Conservation (phyloP, 2,113 vertebrate genomes). For the Percina caprodes region DNA sequence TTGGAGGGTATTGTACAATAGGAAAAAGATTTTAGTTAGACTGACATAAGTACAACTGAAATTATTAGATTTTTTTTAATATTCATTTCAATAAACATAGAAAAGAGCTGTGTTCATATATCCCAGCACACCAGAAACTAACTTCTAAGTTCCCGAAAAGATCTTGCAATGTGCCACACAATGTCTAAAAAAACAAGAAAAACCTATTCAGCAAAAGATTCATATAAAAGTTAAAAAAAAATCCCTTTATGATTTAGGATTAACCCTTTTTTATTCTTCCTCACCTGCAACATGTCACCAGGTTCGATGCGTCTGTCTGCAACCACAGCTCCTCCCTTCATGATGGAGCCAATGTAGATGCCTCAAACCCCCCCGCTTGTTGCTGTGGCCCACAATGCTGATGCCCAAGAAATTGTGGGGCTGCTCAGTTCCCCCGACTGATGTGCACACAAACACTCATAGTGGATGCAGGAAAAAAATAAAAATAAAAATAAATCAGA, state of each 20-base stretch:
- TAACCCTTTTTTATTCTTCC: not conserved
- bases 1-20: slow-evolving; percentile 39
- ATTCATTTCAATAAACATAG: too few species aligned
- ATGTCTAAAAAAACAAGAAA: not conserved
- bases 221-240: too few species aligned
- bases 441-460: too few species aligned
- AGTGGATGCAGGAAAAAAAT: too few species aligned
- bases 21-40: not conserved
- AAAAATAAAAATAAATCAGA: too few species aligned
- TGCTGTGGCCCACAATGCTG: slow-evolving; percentile 95
- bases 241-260: not conserved
- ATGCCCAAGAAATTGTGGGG: slow-evolving; percentile 91
- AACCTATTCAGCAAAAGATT: not conserved
- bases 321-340: slow-evolving; percentile 91
- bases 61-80: too few species aligned
- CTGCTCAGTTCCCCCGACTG: too few species aligned
- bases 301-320: slow-evolving; percentile 93
- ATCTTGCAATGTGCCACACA: not conserved
- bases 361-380: slow-evolving; percentile 90
- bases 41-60: not conserved
- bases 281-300: slow-evolving; percentile 93
- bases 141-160: not conserved
- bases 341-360: too few species aligned
- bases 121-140: not conserved
- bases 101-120: not conserved